A percentile compares a stretch with the other conserved stretches of the same genome.
Conservation (phyloP, 1,140 invertebrate genomes). For the Drosophila santomea region DNA sequence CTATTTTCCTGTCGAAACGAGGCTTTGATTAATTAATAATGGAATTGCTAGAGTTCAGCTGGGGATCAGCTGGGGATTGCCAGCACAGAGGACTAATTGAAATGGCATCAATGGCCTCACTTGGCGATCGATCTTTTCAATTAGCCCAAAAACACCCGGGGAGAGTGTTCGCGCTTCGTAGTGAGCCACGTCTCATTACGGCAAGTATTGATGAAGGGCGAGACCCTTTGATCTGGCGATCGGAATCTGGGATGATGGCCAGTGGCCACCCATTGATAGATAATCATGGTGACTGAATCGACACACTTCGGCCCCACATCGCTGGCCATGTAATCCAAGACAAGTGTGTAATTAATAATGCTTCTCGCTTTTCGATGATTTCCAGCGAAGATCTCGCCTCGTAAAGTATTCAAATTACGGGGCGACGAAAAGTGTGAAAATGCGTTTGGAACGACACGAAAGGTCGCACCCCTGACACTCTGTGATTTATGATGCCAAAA, state of each 20-base stretch:
- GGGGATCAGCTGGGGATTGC: constrained; percentile 2
- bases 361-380: constrained; percentile 31
- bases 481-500: constrained; percentile 82
- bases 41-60: constrained; percentile 45
- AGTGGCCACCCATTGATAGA: constrained; percentile 43
- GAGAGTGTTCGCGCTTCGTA: constrained; percentile 39
- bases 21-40: constrained; percentile 76
- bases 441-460: constrained; percentile 71
- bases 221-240: constrained; percentile 23
- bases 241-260: constrained; percentile 10
- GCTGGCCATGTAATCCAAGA: constrained; percentile 64
- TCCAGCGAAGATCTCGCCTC: constrained; percentile 54
- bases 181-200: constrained; percentile 43
- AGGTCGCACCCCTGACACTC: constrained; percentile 69
- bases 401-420: constrained; percentile 82
- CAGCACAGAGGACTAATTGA: constrained; percentile 45
- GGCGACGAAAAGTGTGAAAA: constrained; percentile 82
- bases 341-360: constrained; percentile 79
- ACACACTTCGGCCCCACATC: constrained; percentile 30
- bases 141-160: constrained; percentile 42
- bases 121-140: constrained; percentile 35
- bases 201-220: constrained; percentile 49
- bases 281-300: constrained; percentile 41
- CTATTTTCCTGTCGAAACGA: constrained; percentile 50
- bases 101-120: constrained; percentile 42